Evolutionary conservation across 2,888 invertebrate genomes (phyloP).

Genomic region (Mythimna lalbum): DNA sequence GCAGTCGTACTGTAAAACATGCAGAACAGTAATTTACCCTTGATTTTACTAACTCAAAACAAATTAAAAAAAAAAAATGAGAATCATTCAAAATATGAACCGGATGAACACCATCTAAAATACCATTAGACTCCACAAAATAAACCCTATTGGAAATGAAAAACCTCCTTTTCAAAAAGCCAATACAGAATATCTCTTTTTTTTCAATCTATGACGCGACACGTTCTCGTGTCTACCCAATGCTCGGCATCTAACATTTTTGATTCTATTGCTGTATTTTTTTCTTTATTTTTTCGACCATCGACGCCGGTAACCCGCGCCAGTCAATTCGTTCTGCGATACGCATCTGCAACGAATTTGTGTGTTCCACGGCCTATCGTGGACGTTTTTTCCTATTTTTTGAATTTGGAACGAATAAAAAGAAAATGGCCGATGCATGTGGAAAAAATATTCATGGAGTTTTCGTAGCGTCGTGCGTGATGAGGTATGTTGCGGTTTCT

Average conservation of each 20-base stretch:
- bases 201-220: slow-evolving; percentile 50
- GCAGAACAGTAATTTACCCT: no score
- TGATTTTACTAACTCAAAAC: not conserved
- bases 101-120: not conserved
- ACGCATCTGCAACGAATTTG: slow-evolving; percentile 74
- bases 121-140: not conserved
- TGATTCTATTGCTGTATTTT: slow-evolving; percentile 67
- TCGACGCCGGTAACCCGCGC: slow-evolving; percentile 72
- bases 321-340: slow-evolving; percentile 80
- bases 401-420: slow-evolving; percentile 45
- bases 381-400: slow-evolving; percentile 51
- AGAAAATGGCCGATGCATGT: slow-evolving; percentile 24
- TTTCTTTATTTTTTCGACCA: slow-evolving; percentile 61
- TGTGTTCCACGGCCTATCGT: slow-evolving; percentile 64
- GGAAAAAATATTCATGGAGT: slow-evolving; percentile 62
- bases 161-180: slow-evolving; percentile 3
- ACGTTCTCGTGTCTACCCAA: slow-evolving; percentile 57
- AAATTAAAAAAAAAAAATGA: not conserved
- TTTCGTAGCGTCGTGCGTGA: slow-evolving; percentile 42
- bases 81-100: not conserved
- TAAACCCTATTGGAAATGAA: not conserved
- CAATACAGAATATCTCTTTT: slow-evolving; percentile 8
- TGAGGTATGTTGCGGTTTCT: slow-evolving; percentile 24
- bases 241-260: slow-evolving; percentile 71
- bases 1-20: no score